These are phyloP conservation scores for Eulemur rubriventer DNA, from an alignment of 2,797 vertebrate genomes.

Conservation along the genomic window DNA sequence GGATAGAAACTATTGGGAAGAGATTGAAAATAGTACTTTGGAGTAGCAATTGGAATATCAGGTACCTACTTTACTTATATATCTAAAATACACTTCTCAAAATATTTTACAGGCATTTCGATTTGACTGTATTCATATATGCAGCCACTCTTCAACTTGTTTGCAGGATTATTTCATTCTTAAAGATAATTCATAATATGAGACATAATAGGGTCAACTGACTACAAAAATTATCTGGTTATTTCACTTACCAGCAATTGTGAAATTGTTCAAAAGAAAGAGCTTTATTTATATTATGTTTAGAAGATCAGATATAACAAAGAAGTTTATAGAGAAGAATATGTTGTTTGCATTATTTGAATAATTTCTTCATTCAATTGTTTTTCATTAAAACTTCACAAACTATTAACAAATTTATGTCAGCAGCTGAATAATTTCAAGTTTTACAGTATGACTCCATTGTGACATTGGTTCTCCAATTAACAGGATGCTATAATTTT, in stretches of 20 bases:
- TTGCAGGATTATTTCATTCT: neutral
- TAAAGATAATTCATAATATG: neutral
- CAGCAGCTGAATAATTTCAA: conserved; percentile 55
- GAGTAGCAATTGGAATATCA: neutral
- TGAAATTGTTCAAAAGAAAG: neutral
- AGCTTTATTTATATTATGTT: neutral
- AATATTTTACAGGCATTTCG: neutral
- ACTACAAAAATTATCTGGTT: neutral
- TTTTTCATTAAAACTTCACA: conserved; percentile 41
- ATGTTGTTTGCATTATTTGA: neutral
- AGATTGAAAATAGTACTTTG: rapidly evolving
- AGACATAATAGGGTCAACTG: neutral
- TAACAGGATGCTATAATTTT: conserved; percentile 69
- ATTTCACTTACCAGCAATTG: neutral
- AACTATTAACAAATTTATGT: conserved; percentile 62
- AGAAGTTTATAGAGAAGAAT: neutral
- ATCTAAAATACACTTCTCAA: conserved; percentile 5
- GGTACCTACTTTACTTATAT: neutral
- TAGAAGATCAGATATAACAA: neutral
- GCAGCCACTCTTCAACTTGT: neutral
- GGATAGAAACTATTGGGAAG: conserved; percentile 26
- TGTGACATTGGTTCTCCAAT: conserved; percentile 77
- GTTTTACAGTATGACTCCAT: conserved; percentile 71
- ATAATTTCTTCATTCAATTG: neutral
- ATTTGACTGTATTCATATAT: neutral